phyloP scores from a whole-genome alignment of 2,888 invertebrate genomes.

The Mesoligia furuncula region DNA sequence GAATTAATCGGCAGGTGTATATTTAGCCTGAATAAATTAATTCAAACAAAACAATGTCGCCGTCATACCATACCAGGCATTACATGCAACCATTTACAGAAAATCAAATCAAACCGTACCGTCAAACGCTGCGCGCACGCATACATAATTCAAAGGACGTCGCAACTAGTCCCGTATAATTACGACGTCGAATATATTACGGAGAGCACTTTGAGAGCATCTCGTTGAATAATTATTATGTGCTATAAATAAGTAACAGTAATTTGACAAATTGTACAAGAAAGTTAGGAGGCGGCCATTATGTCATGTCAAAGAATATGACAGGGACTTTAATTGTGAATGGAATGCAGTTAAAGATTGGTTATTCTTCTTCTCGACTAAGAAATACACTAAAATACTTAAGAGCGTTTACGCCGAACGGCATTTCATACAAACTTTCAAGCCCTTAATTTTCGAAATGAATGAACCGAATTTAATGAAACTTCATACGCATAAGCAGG shows the following conservation, averaged over 20 bases:
- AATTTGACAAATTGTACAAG: constrained; percentile 69
- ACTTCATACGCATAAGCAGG: no score
- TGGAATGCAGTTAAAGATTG: background rate
- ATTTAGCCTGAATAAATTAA: constrained; percentile 56
- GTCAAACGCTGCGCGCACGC: constrained; percentile 69
- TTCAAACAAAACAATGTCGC: constrained; percentile 46
- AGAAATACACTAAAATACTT: background rate
- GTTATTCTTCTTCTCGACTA: background rate
- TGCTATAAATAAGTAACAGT: constrained; percentile 74
- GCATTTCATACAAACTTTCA: no score
- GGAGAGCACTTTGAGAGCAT: constrained; percentile 69
- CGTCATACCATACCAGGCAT: constrained; percentile 29
- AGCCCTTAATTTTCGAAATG: no score
- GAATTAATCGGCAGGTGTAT: constrained; percentile 10
- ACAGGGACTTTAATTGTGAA: constrained; percentile 4
- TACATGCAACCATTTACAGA: constrained; percentile 67
- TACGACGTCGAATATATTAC: constrained; percentile 81
- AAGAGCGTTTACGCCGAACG: no score
- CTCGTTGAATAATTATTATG: constrained; percentile 74
- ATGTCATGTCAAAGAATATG: constrained; percentile 17
- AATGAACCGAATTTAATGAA: no score
- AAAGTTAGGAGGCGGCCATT: constrained; percentile 31
- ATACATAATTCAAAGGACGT: constrained; percentile 81
- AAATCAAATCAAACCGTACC: constrained; percentile 70
- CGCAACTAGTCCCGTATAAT: constrained; percentile 78